Evolutionary conservation across 2,888 invertebrate species (phyloP).

Genomic region (Leucozona laternaria): DNA sequence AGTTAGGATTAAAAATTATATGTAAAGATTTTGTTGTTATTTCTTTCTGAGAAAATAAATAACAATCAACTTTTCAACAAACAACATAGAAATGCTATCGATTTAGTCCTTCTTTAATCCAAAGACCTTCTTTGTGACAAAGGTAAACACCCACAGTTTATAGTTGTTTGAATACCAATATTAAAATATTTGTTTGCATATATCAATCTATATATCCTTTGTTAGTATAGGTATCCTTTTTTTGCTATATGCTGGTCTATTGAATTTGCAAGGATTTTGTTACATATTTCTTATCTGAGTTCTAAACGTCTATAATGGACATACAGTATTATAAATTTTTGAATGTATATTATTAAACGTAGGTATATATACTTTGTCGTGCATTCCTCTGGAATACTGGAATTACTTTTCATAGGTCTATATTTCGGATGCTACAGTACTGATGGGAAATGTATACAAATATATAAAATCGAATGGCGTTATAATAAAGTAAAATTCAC

Average conservation of each 20-base stretch:
- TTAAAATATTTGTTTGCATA: constrained; percentile 1
- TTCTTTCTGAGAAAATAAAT: not conserved
- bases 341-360: not conserved
- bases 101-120: not conserved
- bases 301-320: not conserved
- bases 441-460: no score
- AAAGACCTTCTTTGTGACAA: not conserved
- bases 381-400: no score
- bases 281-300: not conserved
- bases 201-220: not conserved
- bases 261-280: not conserved
- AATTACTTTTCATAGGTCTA: no score
- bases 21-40: not conserved
- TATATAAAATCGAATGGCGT: no score
- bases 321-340: not conserved
- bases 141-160: not conserved
- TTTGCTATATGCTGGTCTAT: not conserved
- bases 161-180: not conserved
- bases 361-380: no score
- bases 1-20: not conserved
- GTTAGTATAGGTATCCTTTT: no score
- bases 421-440: no score
- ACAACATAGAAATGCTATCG: not conserved
- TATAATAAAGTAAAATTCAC: no score
- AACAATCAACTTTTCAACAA: not conserved